These are phyloP conservation scores for Empis livida DNA, from an alignment of 2,888 invertebrate genomes.

Conservation along the genomic window DNA sequence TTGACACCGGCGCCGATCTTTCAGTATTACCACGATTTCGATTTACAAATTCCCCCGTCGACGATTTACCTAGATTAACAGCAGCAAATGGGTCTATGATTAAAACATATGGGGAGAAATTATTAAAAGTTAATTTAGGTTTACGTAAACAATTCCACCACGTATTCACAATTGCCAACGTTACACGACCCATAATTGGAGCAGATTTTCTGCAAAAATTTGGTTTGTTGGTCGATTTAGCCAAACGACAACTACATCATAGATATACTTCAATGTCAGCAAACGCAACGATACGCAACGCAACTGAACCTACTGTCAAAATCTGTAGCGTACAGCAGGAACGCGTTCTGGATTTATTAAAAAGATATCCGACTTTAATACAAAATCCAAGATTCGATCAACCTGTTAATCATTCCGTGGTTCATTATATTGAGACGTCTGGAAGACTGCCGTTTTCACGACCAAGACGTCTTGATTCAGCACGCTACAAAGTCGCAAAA, in stretches of 20 bases:
- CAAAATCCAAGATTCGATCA: background rate
- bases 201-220: slow-evolving; percentile 8
- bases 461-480: background rate
- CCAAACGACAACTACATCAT: background rate
- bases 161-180: slow-evolving; percentile 6
- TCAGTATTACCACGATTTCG: background rate
- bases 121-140: slow-evolving; percentile 7
- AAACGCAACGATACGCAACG: background rate
- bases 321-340: background rate
- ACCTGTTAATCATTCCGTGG: background rate
- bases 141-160: slow-evolving; percentile 5
- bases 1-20: background rate
- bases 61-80: background rate
- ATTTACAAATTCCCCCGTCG: too few species aligned
- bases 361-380: background rate
- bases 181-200: slow-evolving; percentile 8
- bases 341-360: background rate
- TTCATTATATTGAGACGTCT: background rate
- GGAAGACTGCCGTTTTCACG: background rate
- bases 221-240: slow-evolving; percentile 3
- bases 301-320: background rate
- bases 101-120: slow-evolving; percentile 3
- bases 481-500: slow-evolving; percentile 1
- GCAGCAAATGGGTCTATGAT: slow-evolving; percentile 9
- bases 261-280: background rate